Evolutionary conservation across 2,888 invertebrate genomes (phyloP).

Genomic region (Conomelus anceps): DNA sequence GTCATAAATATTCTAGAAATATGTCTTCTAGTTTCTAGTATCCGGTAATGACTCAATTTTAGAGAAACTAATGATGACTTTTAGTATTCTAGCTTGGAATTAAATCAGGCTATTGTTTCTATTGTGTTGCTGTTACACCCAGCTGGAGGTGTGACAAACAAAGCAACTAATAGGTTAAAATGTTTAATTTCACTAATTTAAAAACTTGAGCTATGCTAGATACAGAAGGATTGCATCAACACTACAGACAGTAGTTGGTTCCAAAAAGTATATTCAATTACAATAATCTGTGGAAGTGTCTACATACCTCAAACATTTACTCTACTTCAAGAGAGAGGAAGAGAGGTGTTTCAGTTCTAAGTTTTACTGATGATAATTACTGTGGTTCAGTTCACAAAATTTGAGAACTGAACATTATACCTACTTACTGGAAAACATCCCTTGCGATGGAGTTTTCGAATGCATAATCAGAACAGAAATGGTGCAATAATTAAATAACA

Average conservation of each 20-base stretch:
- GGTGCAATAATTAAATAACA: conserved; percentile 48
- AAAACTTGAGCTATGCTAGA: conserved; percentile 19
- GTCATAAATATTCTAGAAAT: too few relatives aligned
- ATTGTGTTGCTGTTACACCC: neutral
- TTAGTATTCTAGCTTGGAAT: neutral
- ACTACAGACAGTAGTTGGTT: neutral
- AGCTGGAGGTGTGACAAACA: neutral
- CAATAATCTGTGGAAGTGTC: neutral
- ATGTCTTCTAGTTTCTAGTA: too few relatives aligned
- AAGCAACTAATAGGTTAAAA: too few relatives aligned
- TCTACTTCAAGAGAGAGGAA: neutral
- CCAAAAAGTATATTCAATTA: neutral
- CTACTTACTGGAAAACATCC: conserved; percentile 70
- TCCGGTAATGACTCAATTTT: too few relatives aligned
- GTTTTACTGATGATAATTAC: neutral
- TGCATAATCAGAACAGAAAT: conserved; percentile 58
- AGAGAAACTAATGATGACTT: neutral
- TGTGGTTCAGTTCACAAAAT: conserved; percentile 15
- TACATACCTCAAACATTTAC: neutral
- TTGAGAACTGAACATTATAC: conserved; percentile 27
- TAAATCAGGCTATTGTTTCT: neutral
- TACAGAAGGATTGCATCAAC: neutral
- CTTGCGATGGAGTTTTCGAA: conserved; percentile 52
- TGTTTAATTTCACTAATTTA: neutral
- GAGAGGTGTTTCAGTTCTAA: neutral